Evolutionary conservation across 2,888 invertebrate species (phyloP).

Genomic region (Parthenolecanium corni): DNA sequence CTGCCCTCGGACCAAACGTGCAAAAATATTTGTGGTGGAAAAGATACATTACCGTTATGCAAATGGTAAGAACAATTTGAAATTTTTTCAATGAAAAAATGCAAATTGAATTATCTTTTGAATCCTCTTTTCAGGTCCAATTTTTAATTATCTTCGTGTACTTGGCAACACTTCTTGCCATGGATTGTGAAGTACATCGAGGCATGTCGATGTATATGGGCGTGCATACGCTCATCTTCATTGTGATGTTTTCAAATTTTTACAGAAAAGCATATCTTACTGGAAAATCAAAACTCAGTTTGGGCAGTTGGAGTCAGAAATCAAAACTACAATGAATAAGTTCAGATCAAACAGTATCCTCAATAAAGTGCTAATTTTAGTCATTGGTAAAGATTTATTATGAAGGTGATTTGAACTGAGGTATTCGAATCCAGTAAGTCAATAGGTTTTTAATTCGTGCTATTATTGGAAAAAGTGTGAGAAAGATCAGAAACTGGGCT

Average conservation of each 20-base stretch:
- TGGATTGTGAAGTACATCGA: constrained; percentile 47
- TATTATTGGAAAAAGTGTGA: too few relatives aligned
- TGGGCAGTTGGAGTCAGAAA: not conserved
- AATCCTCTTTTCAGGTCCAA: constrained; percentile 45
- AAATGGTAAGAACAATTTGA: constrained; percentile 52
- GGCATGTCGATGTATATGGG: constrained; percentile 47
- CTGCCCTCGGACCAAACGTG: constrained; percentile 75
- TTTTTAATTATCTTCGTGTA: constrained; percentile 56
- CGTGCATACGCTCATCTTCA: constrained; percentile 45
- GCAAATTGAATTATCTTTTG: not conserved
- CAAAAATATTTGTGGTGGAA: constrained; percentile 94
- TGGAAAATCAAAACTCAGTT: constrained; percentile 1
- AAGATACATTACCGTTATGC: constrained; percentile 73
- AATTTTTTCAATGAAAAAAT: not conserved
- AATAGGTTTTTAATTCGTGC: too few relatives aligned
- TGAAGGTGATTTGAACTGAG: too few relatives aligned
- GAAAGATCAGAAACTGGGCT: too few relatives aligned
- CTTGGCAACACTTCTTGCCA: constrained; percentile 44
- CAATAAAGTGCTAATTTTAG: too few relatives aligned
- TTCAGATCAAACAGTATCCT: not conserved
- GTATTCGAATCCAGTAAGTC: too few relatives aligned
- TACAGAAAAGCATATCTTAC: constrained; percentile 45
- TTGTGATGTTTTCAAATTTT: constrained; percentile 49
- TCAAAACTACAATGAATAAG: too few relatives aligned
- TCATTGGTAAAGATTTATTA: too few relatives aligned